Evolutionary conservation across 2,888 invertebrate genomes (phyloP), one percentile per base, ranked within the genome.

Genomic region (Lycaena phlaeas): DNA sequence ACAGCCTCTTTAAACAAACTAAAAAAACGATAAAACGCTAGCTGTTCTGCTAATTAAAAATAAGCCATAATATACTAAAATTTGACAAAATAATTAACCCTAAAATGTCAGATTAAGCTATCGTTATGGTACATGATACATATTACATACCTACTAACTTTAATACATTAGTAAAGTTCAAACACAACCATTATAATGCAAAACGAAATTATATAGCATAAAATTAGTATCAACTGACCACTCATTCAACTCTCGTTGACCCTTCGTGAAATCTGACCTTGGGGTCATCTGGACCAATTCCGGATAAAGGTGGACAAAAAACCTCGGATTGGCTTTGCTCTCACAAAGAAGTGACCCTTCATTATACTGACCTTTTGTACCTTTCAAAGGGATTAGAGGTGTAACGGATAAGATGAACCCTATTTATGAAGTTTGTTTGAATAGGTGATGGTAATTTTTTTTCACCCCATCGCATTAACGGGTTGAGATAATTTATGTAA

Each of bases 211-310:
- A 50, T 42, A 52, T 45, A 48, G 44, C 49, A 46, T 50, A 46
- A 50, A 44, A 55, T 50, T 49, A 50, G 46, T 37, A 36, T 44
- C 38, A 29, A 39, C 44, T 46, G 48, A 48, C 48, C 50, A 40
- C 45, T 48, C 27, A 36, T 37, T 40, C 29, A 36, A 46, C 42
- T 45, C 41, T 12, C 44, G 49, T 43, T 53, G 50, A 54, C 59
- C 64, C 64, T 43, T 46, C 54, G 50, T 64, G 67, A 64, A 77
- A 77, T 56, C 45, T 54, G 75, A 78, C 64, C 68, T 50, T 40
- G 52, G 68, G 82, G 81, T 82, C 78, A 76, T 69, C 72, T 76
- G 75, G 77, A 75, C 78, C 76, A 68, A 56, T 52, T 61, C 45
- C 45, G 63, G 59, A 72, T 71, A 77, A 75, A 65, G 63, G 65